Base-by-base conservation (phyloP, 1,140 invertebrate genomes). In the Lineus longissimus region DNA sequence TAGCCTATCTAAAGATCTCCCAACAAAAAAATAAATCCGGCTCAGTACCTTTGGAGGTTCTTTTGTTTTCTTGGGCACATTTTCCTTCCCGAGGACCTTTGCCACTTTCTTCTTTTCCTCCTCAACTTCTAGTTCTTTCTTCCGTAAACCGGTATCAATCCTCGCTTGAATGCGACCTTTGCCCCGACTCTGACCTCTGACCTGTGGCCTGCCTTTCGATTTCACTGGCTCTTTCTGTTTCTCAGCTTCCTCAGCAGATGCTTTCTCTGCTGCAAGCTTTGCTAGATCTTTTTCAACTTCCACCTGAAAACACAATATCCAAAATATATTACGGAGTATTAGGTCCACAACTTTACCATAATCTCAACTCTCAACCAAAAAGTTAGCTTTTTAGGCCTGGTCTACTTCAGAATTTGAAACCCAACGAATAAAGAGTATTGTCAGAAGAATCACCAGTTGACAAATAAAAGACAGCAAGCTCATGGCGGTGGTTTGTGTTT, bases 1-100 rank as follows among this genome's bases (percentile, higher is more conserved):
- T n/a, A n/a, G n/a, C n/a, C n/a, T n/a, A n/a, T 25, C n/a, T 11
- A 33, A 22, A 22, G 30, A 57, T 25, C 22, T 55, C 55, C 27
- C 17, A 57, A 27, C 23, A 17, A 7, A 31, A 19, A 25, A 11
- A 7, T 29, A 7, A 4, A 2, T 6, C 23, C 11, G n/a, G 9
- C 4, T 15, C 33, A 36, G 33, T 27, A 68, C 72, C 68, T 70
- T 71, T 47, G 63, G 61, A 31, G 66, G 59, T 41, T 61, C 65
- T 67, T 64, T 73, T 2, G 45, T 13, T 58, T 61, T 59, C 40
- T 57, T 64, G 19, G 55, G 36, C 41, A 40, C 67, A 45, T 66
- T 71, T 56, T 70, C 68, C 56, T 70, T 74, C 7, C 65, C 70
- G 22, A 54, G 63, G 19, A 30, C 58, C n/a, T 19, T 19, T n/a